Conservation (phyloP, 2,888 invertebrate genomes). For the Lissocephala sabroskyi region DNA sequence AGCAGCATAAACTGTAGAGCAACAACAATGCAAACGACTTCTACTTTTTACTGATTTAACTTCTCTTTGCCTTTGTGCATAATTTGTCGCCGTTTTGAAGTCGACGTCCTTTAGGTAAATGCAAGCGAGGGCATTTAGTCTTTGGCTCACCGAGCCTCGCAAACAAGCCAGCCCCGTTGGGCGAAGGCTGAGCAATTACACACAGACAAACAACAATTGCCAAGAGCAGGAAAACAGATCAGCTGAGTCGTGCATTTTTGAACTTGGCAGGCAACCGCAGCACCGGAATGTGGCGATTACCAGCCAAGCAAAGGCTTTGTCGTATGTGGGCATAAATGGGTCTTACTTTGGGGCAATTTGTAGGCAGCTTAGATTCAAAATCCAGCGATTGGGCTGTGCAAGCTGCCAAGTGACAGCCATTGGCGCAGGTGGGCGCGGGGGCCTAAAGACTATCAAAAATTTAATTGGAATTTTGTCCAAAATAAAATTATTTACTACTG, state of each 20-base stretch:
- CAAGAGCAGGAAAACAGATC: too few species aligned
- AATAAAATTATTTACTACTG: too few species aligned
- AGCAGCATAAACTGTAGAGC: conserved; percentile 32
- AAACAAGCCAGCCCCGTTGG: conserved; percentile 20
- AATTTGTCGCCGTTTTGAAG: conserved; percentile 18
- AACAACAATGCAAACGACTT: too few species aligned
- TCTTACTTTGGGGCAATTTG: too few species aligned
- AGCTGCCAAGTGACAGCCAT: too few species aligned
- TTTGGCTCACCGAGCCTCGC: conserved; percentile 58
- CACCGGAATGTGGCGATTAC: conserved; percentile 7
- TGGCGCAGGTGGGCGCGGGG: too few species aligned
- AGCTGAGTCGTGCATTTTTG: background rate
- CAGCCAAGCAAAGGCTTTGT: too few species aligned
- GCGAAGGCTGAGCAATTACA: conserved; percentile 56
- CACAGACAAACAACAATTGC: conserved; percentile 1
- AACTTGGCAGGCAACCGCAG: conserved; percentile 8
- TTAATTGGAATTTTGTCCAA: too few species aligned
- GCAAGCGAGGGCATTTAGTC: conserved; percentile 51
- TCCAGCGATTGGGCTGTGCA: background rate
- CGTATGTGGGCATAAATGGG: too few species aligned
- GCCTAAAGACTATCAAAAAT: too few species aligned
- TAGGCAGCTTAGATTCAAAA: conserved; percentile 33
- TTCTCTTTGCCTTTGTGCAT: conserved; percentile 34
- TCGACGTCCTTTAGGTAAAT: too few species aligned
- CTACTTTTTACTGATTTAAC: conserved; percentile 43